Evolutionary conservation across 2,113 vertebrate genomes (phyloP), one percentile per base, ranked within the genome.

Genomic region (Caloenas nicobarica): DNA sequence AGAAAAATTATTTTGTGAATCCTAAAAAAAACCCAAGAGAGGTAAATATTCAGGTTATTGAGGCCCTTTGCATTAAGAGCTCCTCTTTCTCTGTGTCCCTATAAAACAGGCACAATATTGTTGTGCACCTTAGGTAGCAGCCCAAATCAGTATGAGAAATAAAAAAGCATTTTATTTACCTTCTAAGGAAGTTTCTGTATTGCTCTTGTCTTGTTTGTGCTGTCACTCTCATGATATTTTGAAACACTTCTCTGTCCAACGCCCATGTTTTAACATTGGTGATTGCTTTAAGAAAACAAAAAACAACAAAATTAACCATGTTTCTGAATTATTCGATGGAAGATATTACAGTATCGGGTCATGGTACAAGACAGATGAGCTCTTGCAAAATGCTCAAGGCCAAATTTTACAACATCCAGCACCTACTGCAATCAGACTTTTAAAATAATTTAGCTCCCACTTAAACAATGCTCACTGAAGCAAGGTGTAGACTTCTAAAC

Each of bases 161-260:
- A 74, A 16, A 82, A 78, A 65, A 29, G 13, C 2, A 29, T 40
- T 8, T 16, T 5, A 40, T 94, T 98, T 97, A 99, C 99, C 99
- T 99, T 94, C 98, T 97, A 23, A 99, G 99, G 96, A 99, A 99
- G 96, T 98, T 98, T 96, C 98, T 98, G 94, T 99, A 98, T 81
- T 99, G 98, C 42, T 99, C 98, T 26, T 99, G 99, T 36, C 98
- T 98, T 7, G 98, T 98, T 97, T 99, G 98, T 7, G 99, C 98
- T n/a, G 99, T 99, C 92, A 98, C 98, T 96, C 99, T 98, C 99
- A 99, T 99, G 95, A 99, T 99, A 96, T 99, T 99, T 97, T 99
- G 99, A 91, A 99, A 99, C 33, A 98, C 98, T 54, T 99, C 99
- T 86, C 99, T 98, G 96, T 99, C 99, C 77, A 99, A 85, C 57